Conservation (phyloP, 2,797 vertebrate genomes). For the Pachyuromys duprasi region DNA sequence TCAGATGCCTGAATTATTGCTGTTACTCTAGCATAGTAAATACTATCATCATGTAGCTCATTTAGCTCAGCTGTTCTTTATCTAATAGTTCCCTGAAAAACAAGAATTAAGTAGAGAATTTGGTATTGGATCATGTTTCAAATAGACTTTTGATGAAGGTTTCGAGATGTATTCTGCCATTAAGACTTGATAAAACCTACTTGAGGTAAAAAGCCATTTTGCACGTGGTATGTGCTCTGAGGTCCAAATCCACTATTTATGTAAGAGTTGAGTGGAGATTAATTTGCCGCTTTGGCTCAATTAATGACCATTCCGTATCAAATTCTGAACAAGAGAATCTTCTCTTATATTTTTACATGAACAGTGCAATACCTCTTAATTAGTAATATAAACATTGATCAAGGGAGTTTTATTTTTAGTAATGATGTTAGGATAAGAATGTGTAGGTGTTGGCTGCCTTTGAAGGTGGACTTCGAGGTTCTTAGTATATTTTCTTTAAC, state of each 20-base stretch:
- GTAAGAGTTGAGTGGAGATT: not conserved
- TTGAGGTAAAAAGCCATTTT: slow-evolving; percentile 4
- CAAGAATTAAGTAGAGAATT: not conserved
- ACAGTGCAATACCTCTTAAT: not conserved
- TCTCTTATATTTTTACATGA: not conserved
- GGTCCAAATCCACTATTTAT: not conserved
- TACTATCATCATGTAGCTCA: not conserved
- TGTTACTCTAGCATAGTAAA: not conserved
- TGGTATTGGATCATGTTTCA: slow-evolving; percentile 8
- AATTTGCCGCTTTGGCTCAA: not conserved
- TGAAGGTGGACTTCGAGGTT: slow-evolving; percentile 11
- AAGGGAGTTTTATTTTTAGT: slow-evolving; percentile 24
- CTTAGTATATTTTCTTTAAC: slow-evolving; percentile 51
- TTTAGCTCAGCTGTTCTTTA: not conserved
- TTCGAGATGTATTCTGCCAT: not conserved
- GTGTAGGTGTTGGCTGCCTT: not conserved
- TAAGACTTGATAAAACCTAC: slow-evolving; percentile 22
- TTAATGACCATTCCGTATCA: not conserved
- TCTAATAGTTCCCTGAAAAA: not conserved
- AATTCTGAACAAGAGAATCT: not conserved
- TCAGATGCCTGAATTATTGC: not conserved
- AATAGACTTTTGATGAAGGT: not conserved
- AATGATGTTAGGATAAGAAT: not conserved
- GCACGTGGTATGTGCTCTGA: not conserved
- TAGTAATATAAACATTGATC: not conserved